Evolutionary conservation across 2,888 invertebrate species (phyloP), one percentile per base, ranked within the genome.

Genomic region (Plebejus melissa): DNA sequence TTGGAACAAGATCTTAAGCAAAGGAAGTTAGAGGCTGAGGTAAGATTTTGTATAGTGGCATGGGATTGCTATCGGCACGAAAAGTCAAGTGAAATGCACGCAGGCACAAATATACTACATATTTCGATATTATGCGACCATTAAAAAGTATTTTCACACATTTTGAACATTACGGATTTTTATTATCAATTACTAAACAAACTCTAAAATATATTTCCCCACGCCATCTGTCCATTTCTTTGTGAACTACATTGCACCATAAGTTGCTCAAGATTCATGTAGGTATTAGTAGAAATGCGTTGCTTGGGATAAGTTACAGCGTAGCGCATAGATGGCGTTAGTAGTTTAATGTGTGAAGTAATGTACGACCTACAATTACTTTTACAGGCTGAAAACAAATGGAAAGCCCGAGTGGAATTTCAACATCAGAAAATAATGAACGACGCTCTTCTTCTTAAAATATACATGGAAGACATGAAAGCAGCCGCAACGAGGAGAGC

Each of bases 381-480:
- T 72, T 72, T 65, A 2, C 22, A 94, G 93, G 91, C 91, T 1
- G 87, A 90, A 76, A 83, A 80, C 41, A 91, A 90, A 84, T 94
- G 93, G 93, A 76, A 77, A n/a, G 84, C 83, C 0, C 87, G 93
- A 11, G 87, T 93, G 0, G 80, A 87, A 1, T 86, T 86, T 0
- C 93, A 94, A 78, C 91, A 91, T 74, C 82, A 81, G 72, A 93
- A 93, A 81, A 87, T 94, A 69, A 88, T 88, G 78, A 88, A 91
- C 79, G 89, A 93, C 76, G 83, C 85, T 3, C 58, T 90, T 0
- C 86, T 94, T 0, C 82, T 93, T 4, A n/a, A 58, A 22, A 16
- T 28, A 54, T 28, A 28, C 36, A 36, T 9, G n/a, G 16, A 57
- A 54, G 54, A 50, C 36, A 57, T 57, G 57, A 36, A n/a, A 7